phyloP scores from a whole-genome alignment of 2,888 invertebrate genomes.

The Ochropacha duplaris region DNA sequence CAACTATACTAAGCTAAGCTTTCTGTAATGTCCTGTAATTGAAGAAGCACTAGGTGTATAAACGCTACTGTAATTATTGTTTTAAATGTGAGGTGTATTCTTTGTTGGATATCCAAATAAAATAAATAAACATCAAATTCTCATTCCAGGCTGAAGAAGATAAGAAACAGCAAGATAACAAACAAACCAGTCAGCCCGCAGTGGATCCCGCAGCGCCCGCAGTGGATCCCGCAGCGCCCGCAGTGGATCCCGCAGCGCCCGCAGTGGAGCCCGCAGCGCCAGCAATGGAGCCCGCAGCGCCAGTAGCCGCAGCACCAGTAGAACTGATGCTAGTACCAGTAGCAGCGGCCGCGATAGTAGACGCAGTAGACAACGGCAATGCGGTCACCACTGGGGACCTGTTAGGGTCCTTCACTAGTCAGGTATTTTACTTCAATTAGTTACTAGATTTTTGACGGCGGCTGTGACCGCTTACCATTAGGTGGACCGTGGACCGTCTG shows the following conservation, averaged over 20 bases:
- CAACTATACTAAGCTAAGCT: too few relatives aligned
- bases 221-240: conserved; percentile 7
- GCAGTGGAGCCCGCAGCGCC: conserved; percentile 9
- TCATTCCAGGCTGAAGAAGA: conserved; percentile 71
- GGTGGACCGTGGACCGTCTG: too few relatives aligned
- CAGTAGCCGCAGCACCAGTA: conserved; percentile 4
- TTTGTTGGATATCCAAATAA: too few relatives aligned
- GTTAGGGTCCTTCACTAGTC: conserved; percentile 50
- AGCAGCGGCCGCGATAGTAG: not conserved
- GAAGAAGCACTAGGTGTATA: too few relatives aligned
- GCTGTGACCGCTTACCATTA: too few relatives aligned
- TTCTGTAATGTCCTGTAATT: too few relatives aligned
- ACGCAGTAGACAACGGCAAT: conserved; percentile 56
- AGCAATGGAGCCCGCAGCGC: conserved; percentile 20
- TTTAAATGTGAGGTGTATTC: too few relatives aligned
- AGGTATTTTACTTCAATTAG: conserved; percentile 34
- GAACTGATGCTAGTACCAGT: conserved; percentile 10
- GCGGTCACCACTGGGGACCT: conserved; percentile 47
- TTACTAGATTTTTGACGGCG: too few relatives aligned
- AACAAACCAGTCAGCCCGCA: conserved; percentile 16
- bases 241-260: conserved; percentile 6
- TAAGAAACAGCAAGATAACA: conserved; percentile 61
- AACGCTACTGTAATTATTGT: too few relatives aligned
- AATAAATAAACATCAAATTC: too few relatives aligned
- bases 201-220: not conserved